These are phyloP conservation scores for Gymnocephalus cernua DNA, from an alignment of 2,113 vertebrate species.

Conservation along the genomic window DNA sequence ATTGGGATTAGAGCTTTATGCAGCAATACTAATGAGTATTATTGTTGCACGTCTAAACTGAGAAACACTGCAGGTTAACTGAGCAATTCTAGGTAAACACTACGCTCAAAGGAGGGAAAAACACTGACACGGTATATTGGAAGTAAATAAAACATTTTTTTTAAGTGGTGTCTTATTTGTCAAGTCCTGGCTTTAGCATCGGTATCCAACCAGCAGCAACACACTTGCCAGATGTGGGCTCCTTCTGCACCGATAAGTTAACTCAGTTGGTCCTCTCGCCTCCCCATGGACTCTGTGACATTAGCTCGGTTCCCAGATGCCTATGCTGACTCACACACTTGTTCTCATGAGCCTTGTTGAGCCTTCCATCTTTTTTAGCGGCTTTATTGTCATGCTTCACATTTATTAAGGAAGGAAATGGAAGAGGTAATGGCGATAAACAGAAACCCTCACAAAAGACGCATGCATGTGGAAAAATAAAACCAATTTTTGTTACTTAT, in stretches of 20 bases:
- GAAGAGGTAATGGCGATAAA: slow-evolving; percentile 4
- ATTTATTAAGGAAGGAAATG: slow-evolving; percentile 35
- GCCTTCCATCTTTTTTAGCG: slow-evolving; percentile 29
- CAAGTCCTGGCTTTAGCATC: slow-evolving; percentile 9
- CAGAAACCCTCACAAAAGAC: not conserved
- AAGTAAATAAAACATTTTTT: slow-evolving; percentile 3
- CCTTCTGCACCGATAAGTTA: slow-evolving; percentile 61
- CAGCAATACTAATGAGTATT: not conserved
- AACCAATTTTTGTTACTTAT: not conserved
- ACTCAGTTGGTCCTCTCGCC: slow-evolving; percentile 22
- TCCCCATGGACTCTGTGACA: slow-evolving; percentile 64
- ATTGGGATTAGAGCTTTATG: not conserved
- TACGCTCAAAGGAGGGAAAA: not conserved
- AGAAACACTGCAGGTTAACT: not conserved
- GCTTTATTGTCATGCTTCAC: slow-evolving; percentile 20
- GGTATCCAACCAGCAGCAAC: slow-evolving; percentile 31
- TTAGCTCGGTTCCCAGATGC: slow-evolving; percentile 54
- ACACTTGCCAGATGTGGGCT: slow-evolving; percentile 40
- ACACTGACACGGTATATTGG: not conserved
- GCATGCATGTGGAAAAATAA: not conserved
- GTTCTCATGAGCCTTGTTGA: slow-evolving; percentile 48
- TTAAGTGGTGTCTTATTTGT: not conserved
- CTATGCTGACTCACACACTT: slow-evolving; percentile 59
- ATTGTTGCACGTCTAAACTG: not conserved
- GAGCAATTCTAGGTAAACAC: not conserved